Evolutionary conservation across 2,113 vertebrate genomes (phyloP), one percentile per base, ranked within the genome.

Genomic region (Himantopus leucocephalus): DNA sequence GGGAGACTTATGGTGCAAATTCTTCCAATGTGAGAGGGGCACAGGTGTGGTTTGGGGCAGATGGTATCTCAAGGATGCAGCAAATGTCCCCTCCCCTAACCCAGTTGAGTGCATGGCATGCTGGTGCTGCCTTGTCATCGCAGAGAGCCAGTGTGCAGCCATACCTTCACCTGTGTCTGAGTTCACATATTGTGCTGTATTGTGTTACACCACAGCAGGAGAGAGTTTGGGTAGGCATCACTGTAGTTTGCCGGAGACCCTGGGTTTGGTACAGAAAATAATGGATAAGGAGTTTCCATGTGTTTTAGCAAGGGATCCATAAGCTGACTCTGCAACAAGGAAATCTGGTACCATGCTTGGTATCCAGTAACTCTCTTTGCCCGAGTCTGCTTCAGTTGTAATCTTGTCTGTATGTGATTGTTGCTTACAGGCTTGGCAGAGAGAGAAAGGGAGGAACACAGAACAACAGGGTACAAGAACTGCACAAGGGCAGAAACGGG

Each of bases 81-180:
- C 8, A 67, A 41, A 26, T 1, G 0, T 47, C 17, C 6, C 37
- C 20, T 78, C 19, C 14, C 16, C n/a, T 43, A 52, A 50, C 22
- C 39, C 41, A 45, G 6, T 0, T 32, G 27, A 32, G 17, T 29
- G 7, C 8, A 23, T 11, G 14, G 23, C 22, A 37, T 2, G 2
- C 9, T 30, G 45, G 7, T 82, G 19, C 27, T 55, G 13, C 26
- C 34, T 35, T 47, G 21, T 53, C 24, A 21, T 58, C 34, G 5
- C 3, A 63, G 20, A 70, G 43, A 70, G 27, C 4, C 32, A 13
- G 14, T 50, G 2, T 30, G 11, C 16, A 82, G 58, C 19, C 19
- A 10, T 67, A 14, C 7, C 30, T 77, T 62, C 19, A 45, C 37
- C 53, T 37, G 13, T 37, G 6, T n/a, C 30, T 82, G 39, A 55